A percentile compares a stretch with the other conserved stretches of the same genome.
Evolutionary conservation across 2,888 invertebrate genomes (phyloP).

Genomic region (Agrochola lychnidis): DNA sequence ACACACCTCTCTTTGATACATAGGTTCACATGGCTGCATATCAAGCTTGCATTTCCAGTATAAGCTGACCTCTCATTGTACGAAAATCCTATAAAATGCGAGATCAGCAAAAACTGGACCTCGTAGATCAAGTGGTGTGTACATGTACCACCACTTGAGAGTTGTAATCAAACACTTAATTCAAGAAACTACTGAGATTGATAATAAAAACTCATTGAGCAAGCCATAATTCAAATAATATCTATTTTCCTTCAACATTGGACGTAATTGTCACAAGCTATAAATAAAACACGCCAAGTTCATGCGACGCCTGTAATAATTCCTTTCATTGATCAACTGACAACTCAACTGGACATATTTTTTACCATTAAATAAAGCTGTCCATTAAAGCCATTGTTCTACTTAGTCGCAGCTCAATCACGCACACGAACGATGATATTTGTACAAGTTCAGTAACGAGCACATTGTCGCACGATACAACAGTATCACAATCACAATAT

Average conservation of each 20-base stretch:
- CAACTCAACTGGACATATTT: constrained; percentile 33
- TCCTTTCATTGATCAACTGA: constrained; percentile 51
- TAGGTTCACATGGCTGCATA: too few species aligned
- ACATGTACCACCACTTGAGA: neutral
- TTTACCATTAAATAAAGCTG: constrained; percentile 39
- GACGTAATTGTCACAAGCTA: constrained; percentile 43
- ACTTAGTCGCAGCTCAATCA: constrained; percentile 45
- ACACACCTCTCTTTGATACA: constrained; percentile 24
- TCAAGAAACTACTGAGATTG: constrained; percentile 18
- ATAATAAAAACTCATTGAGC: constrained; percentile 26
- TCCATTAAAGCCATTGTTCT: constrained; percentile 57
- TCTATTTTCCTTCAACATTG: constrained; percentile 45
- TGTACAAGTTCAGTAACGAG: constrained; percentile 57
- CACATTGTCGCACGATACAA: constrained; percentile 60
- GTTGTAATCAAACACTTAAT: constrained; percentile 1
- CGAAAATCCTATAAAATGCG: too few species aligned
- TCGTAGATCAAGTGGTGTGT: too few species aligned
- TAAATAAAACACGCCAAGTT: constrained; percentile 42
- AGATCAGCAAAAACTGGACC: too few species aligned
- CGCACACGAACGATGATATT: constrained; percentile 43
- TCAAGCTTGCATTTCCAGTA: too few species aligned
- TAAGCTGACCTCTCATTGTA: too few species aligned
- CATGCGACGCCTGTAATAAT: constrained; percentile 23
- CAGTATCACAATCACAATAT: constrained; percentile 57
- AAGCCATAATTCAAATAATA: constrained; percentile 29